Conservation (phyloP, 2,888 invertebrate species). For the Dryococelus australis region DNA sequence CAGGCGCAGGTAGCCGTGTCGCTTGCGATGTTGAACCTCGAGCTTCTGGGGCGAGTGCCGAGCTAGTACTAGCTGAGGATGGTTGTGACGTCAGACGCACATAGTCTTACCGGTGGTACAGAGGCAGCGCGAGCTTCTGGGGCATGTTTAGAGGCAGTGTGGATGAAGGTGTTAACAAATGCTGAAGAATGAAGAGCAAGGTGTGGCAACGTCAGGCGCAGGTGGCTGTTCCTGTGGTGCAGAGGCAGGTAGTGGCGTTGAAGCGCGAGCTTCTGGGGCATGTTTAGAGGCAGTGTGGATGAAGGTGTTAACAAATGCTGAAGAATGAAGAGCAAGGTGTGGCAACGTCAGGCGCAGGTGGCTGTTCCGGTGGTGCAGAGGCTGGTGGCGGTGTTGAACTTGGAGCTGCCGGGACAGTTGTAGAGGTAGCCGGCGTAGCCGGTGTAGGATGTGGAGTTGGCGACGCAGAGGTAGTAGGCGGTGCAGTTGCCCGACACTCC, state of each 20-base stretch:
- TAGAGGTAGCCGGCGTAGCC: not conserved
- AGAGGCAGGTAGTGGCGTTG: conserved; percentile 11
- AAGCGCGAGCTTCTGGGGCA: not conserved
- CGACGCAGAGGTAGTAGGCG: conserved; percentile 13
- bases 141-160: too few species aligned
- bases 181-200: too few species aligned
- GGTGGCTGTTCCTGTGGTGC: not conserved
- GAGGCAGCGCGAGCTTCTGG: too few species aligned
- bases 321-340: too few species aligned
- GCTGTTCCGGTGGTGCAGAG: conserved; percentile 1
- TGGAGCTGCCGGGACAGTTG: not conserved
- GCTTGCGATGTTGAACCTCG: too few species aligned
- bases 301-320: too few species aligned
- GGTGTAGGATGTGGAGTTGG: not conserved
- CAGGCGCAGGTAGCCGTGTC: too few species aligned
- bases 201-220: not conserved
- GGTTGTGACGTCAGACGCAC: too few species aligned
- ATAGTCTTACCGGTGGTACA: too few species aligned
- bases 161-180: too few species aligned
- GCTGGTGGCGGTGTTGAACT: conserved; percentile 19
- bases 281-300: not conserved
- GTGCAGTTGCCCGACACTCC: conserved; percentile 6
- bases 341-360: not conserved
- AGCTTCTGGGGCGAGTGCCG: too few species aligned
- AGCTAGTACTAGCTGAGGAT: too few species aligned